phyloP scores from a whole-genome alignment of 2,888 invertebrate species.

The Rhorus exstirpatorius region DNA sequence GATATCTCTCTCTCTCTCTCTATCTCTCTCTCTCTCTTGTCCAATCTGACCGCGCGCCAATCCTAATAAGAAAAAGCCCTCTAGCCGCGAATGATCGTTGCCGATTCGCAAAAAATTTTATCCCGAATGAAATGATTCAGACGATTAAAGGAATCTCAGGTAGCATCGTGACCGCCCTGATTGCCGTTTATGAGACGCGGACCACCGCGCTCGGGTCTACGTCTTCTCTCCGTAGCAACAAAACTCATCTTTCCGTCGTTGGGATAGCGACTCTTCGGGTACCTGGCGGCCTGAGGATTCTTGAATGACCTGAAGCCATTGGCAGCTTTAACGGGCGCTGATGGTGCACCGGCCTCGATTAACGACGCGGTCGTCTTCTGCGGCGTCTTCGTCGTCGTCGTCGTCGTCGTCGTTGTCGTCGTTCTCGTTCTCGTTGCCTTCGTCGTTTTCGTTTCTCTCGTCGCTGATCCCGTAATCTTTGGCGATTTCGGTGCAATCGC shows the following conservation, averaged over 20 bases:
- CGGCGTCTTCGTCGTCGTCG: no score
- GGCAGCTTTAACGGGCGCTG: conserved; percentile 36
- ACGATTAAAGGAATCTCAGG: no score
- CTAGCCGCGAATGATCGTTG: no score
- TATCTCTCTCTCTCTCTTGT: not conserved
- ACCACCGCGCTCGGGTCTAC: conserved; percentile 57
- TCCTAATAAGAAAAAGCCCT: conserved; percentile 44
- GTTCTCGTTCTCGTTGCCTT: conserved; percentile 30
- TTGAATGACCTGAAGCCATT: conserved; percentile 50
- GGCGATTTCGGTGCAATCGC: conserved; percentile 1
- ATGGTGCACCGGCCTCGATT: conserved; percentile 39
- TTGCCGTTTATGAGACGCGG: conserved; percentile 64
- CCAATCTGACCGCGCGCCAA: no score
- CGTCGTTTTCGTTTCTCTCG: conserved; percentile 25
- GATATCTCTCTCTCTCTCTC: not conserved
- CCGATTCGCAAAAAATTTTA: not conserved
- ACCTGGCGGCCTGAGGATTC: conserved; percentile 57
- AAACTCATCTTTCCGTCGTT: conserved; percentile 57
- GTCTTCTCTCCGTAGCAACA: conserved; percentile 48
- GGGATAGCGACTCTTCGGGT: conserved; percentile 47
- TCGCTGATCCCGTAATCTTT: conserved; percentile 43
- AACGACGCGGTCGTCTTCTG: conserved; percentile 60
- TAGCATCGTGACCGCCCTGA: conserved; percentile 61
- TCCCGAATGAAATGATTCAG: no score
- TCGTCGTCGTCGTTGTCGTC: conserved; percentile 49